Evolutionary conservation across 2,797 vertebrate genomes (phyloP), one percentile per base, ranked within the genome.

Genomic region (Lithobates sylvaticus): DNA sequence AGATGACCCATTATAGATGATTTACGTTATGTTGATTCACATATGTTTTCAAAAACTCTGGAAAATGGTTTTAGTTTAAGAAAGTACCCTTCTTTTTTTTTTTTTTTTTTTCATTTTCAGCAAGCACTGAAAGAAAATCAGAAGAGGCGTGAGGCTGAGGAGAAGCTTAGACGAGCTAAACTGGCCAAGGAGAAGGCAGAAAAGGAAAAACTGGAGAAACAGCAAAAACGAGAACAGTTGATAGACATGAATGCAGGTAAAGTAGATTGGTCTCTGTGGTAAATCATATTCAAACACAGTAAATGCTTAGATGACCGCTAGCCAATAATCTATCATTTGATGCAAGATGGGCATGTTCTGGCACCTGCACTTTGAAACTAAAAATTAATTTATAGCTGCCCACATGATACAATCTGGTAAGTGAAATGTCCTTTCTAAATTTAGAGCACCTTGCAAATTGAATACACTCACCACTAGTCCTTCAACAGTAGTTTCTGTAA

Each of bases 71-170:
- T 23, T 2, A 61, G 0, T 9, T 23, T 75, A 47, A 18, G 39
- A 50, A 8, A 8, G 26, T 32, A 13, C 23, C 27, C n/a, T 39
- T 8, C 15, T 32, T n/a, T n/a, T 2, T 67, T 23, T 61, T n/a
- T 21, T 36, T 2, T 26, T 32, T n/a, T n/a, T 2, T 67, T 5
- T n/a, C 16, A 10, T 34, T 65, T 79, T 54, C 42, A 98, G 97
- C 95, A 96, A 97, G 95, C 96, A 1, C 93, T 96, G 67, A 93
- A 89, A 88, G 96, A 96, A 86, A 96, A 96, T 88, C 94, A 96
- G 90, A 97, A 96, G 88, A 92, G 91, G 47, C 95, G 89, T 76
- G 97, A 97, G 91, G 91, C 94, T 0, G 97, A 97, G 85, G 97
- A 98, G 88, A 98, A 96, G 90, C 95, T 96, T 86, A 91, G 91